These are phyloP conservation scores for Rhagoletis zephyria DNA, from an alignment of 1,140 invertebrate species.

Conservation along the genomic window DNA sequence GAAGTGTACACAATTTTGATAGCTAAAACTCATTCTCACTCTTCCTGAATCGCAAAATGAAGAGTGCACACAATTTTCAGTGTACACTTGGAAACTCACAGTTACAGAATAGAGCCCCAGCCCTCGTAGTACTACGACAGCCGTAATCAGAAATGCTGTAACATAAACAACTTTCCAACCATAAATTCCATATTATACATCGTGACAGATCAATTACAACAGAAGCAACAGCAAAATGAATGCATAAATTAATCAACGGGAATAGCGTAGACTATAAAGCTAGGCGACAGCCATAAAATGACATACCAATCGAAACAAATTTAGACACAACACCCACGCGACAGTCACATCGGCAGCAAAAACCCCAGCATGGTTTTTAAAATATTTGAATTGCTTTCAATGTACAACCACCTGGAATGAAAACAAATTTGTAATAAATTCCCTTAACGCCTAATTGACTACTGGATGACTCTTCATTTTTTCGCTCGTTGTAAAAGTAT, in stretches of 20 bases:
- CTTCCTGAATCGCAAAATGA: no score
- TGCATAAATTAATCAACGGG: constrained; percentile 9
- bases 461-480: neutral
- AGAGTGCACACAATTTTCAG: no score
- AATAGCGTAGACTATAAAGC: neutral
- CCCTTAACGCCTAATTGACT: constrained; percentile 22
- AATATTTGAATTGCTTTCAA: neutral
- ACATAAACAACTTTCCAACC: constrained; percentile 32
- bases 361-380: neutral
- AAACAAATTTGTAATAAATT: constrained; percentile 3
- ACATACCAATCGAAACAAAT: neutral
- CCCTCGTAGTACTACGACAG: no score
- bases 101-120: no score
- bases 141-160: neutral
- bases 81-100: no score
- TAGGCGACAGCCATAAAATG: neutral
- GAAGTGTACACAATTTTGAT: no score
- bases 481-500: neutral
- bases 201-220: constrained; percentile 14
- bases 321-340: constrained; percentile 35
- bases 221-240: neutral
- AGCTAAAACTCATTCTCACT: no score
- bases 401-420: neutral
- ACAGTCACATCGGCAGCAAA: neutral
- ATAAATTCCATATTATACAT: neutral